Percentiles rank a stretch among this genome's conserved stretches.
Evolutionary conservation across 2,888 invertebrate species (phyloP).

Genomic region (Clivina fossor): DNA sequence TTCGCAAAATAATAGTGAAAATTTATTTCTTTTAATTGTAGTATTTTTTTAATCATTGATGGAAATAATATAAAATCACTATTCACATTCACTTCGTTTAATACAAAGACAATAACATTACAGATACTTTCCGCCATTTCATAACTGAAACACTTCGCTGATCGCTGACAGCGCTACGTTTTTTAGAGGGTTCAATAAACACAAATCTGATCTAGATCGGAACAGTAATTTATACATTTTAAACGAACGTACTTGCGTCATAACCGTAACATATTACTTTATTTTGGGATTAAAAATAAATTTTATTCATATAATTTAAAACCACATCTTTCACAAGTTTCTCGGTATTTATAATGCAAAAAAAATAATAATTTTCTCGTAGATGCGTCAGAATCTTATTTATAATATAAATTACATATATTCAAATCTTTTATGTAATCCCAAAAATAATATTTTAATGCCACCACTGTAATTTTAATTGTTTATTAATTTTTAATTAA

Average conservation of each 20-base stretch:
- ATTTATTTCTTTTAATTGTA: slow-evolving; percentile 21
- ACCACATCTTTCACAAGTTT: too few species aligned
- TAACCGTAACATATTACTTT: neutral
- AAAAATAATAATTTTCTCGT: too few species aligned
- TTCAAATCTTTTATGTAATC: neutral
- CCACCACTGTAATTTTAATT: slow-evolving; percentile 3
- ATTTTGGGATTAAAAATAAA: too few species aligned
- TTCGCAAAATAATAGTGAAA: slow-evolving; percentile 12
- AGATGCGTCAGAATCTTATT: neutral
- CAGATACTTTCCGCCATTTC: slow-evolving; percentile 54
- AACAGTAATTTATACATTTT: slow-evolving; percentile 11
- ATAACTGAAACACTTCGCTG: slow-evolving; percentile 44
- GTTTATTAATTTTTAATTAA: neutral
- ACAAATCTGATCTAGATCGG: slow-evolving; percentile 16
- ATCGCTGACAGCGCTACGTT: slow-evolving; percentile 25
- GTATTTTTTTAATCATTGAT: slow-evolving; percentile 15
- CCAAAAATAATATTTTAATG: neutral
- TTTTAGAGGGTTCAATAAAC: slow-evolving; percentile 29
- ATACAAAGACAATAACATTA: slow-evolving; percentile 48
- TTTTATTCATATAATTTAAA: too few species aligned
- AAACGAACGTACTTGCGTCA: slow-evolving; percentile 17
- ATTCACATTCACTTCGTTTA: slow-evolving; percentile 34
- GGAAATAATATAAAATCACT: slow-evolving; percentile 15
- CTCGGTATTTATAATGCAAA: too few species aligned
- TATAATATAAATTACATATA: neutral